Percentiles rank a stretch among this genome's conserved stretches.
These are phyloP conservation scores for Nannospalax galili DNA, from an alignment of 2,113 vertebrate species.

Conservation along the genomic window DNA sequence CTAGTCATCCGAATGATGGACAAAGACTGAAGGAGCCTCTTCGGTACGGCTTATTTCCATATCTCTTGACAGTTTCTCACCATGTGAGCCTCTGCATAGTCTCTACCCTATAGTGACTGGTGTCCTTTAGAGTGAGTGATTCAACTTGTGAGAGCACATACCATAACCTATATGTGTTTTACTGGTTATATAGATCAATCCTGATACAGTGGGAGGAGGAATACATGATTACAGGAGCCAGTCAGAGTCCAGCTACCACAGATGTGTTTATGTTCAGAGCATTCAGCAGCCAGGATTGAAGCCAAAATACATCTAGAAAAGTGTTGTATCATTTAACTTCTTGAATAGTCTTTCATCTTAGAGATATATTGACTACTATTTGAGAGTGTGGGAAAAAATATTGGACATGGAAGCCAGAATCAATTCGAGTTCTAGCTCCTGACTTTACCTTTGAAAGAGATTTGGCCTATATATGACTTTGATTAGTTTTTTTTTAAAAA, in stretches of 20 bases:
- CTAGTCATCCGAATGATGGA: neutral
- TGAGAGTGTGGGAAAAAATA: neutral
- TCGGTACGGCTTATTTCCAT: neutral
- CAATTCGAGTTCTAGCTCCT: slow-evolving; percentile 2
- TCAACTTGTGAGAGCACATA: neutral
- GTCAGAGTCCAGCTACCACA: neutral
- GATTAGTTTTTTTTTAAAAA: neutral
- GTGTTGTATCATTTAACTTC: neutral
- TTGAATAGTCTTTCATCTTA: slow-evolving; percentile 12
- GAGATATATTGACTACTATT: slow-evolving; percentile 11
- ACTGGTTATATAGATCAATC: neutral
- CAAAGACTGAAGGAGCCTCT: neutral
- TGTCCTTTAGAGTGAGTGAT: neutral
- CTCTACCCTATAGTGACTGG: neutral
- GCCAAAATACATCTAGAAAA: neutral
- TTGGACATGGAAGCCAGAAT: neutral
- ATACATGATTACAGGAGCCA: neutral
- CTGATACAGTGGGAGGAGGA: neutral
- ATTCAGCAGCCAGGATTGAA: neutral
- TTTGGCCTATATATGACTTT: slow-evolving; percentile 14
- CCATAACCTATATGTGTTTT: neutral
- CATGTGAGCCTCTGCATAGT: neutral
- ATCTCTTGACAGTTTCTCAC: neutral
- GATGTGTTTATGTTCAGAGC: neutral
- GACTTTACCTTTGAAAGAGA: neutral